These are phyloP conservation scores for Anoplopoma fimbria DNA, from an alignment of 2,113 vertebrate genomes.

Conservation along the genomic window DNA sequence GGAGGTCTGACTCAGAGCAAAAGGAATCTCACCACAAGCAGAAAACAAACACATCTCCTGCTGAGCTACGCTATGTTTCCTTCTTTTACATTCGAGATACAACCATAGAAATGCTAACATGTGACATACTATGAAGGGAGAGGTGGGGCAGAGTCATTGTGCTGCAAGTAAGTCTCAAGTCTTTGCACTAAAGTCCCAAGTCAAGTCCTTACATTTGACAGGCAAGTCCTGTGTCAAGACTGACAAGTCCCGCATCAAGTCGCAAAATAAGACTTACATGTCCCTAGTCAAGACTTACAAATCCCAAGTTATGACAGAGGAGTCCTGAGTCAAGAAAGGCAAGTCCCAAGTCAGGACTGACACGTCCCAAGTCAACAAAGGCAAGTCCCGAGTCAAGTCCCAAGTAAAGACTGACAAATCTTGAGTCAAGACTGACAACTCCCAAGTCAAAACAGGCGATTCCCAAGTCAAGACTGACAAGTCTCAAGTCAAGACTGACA, in stretches of 20 bases:
- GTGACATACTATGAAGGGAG: neutral
- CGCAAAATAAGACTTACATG: neutral
- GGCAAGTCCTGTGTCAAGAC: neutral
- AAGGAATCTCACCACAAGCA: conserved; percentile 2
- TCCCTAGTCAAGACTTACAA: neutral
- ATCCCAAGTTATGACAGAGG: neutral
- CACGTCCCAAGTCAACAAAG: neutral
- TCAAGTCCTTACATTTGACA: neutral
- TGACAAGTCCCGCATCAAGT: neutral
- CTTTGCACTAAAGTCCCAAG: neutral
- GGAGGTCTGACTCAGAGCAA: conserved; percentile 1
- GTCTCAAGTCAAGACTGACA: neutral
- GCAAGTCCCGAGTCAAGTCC: neutral
- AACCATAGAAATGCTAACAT: neutral
- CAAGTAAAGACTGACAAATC: neutral
- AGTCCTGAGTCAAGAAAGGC: neutral
- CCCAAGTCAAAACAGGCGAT: neutral
- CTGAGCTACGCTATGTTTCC: neutral
- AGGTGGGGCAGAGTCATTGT: neutral
- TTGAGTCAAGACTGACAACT: neutral
- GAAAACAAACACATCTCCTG: neutral
- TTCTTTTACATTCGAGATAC: neutral
- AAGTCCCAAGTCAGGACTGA: neutral
- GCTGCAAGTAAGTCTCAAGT: too few relatives aligned
- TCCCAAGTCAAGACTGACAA: too few relatives aligned